Evolutionary conservation across 1,140 invertebrate genomes (phyloP).

Genomic region (Thaumatotibia leucotreta): DNA sequence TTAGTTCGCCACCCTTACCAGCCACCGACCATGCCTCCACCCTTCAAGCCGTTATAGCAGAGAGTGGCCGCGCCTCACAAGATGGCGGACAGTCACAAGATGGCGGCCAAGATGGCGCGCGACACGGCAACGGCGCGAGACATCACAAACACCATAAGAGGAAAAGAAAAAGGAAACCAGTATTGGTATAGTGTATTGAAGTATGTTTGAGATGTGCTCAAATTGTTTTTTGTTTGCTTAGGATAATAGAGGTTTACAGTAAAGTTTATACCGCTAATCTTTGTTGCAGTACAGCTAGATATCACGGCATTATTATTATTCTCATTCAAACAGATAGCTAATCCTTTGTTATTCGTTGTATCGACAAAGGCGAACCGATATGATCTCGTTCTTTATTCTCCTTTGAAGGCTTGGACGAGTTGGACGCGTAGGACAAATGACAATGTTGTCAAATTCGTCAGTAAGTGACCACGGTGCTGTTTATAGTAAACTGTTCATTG

Average conservation of each 20-base stretch:
- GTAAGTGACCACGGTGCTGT: too few relatives aligned
- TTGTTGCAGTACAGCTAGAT: background rate
- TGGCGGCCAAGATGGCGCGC: slow-evolving; percentile 13
- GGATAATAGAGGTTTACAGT: background rate
- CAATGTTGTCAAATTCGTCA: too few relatives aligned
- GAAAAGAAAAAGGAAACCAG: slow-evolving; percentile 53
- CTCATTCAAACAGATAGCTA: too few relatives aligned
- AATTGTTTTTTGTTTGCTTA: background rate
- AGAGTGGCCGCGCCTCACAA: slow-evolving; percentile 17
- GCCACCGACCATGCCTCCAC: slow-evolving; percentile 44
- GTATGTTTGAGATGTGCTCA: slow-evolving; percentile 1
- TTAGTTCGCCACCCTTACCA: slow-evolving; percentile 64
- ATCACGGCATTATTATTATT: too few relatives aligned
- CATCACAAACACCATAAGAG: slow-evolving; percentile 33
- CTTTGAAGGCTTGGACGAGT: too few relatives aligned
- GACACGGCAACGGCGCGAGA: background rate
- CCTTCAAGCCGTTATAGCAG: slow-evolving; percentile 67
- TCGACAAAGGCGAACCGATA: too few relatives aligned
- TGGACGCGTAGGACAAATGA: too few relatives aligned
- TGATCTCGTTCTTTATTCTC: too few relatives aligned
- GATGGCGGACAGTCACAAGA: slow-evolving; percentile 16
- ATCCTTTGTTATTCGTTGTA: too few relatives aligned
- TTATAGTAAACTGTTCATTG: too few relatives aligned
- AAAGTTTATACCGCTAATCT: background rate
- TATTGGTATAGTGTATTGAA: slow-evolving; percentile 48